These are phyloP conservation scores for Drosophila subsilvestris DNA, from an alignment of 2,888 invertebrate species.

Conservation along the genomic window DNA sequence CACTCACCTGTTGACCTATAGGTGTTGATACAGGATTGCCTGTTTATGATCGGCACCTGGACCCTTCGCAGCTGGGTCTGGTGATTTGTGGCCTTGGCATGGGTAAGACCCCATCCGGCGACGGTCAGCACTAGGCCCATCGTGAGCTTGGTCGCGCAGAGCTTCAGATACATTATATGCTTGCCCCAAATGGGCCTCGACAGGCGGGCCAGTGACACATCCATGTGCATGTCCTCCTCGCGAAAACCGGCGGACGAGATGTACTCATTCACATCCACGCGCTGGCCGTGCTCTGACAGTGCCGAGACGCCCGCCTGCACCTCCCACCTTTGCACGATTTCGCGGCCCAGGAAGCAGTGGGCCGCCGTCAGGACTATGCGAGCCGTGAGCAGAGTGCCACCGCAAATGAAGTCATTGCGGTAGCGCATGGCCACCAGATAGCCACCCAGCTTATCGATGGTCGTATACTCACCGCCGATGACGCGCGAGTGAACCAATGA, in stretches of 20 bases:
- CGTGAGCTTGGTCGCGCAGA: conserved; percentile 28
- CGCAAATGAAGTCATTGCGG: conserved; percentile 44
- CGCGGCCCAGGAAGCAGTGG: conserved; percentile 54
- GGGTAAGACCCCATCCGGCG: conserved; percentile 62
- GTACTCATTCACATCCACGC: conserved; percentile 13
- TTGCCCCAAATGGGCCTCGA: conserved; percentile 24
- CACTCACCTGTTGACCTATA: conserved; percentile 45
- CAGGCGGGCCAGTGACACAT: conserved; percentile 52
- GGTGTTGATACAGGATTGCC: conserved; percentile 17
- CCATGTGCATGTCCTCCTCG: conserved; percentile 51
- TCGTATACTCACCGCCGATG: conserved; percentile 55
- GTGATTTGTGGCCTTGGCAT: background rate
- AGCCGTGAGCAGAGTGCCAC: conserved; percentile 49
- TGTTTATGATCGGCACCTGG: conserved; percentile 49
- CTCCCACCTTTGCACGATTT: conserved; percentile 21
- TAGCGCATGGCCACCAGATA: conserved; percentile 58
- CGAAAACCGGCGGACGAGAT: conserved; percentile 34
- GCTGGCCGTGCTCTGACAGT: conserved; percentile 22
- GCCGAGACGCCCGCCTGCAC: conserved; percentile 49
- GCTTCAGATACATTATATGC: conserved; percentile 1
- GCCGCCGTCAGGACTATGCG: conserved; percentile 60
- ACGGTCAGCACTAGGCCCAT: conserved; percentile 27
- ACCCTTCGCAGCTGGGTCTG: conserved; percentile 40
- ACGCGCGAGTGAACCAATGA: conserved; percentile 36
- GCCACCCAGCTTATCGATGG: conserved; percentile 57